Evolutionary conservation across 2,888 invertebrate genomes (phyloP).

Genomic region (Thymelicus sylvestris): DNA sequence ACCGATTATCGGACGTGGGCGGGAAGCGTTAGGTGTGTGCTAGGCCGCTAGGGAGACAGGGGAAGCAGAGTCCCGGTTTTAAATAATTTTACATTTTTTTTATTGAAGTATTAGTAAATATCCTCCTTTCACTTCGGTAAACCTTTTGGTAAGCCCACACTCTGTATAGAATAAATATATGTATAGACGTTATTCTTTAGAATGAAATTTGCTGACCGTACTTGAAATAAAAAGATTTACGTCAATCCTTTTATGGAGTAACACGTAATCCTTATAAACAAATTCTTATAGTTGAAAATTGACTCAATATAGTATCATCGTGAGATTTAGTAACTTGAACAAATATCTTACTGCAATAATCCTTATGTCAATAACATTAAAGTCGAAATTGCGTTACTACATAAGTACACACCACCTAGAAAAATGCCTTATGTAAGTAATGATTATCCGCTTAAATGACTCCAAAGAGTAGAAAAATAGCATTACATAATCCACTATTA

Average conservation of each 20-base stretch:
- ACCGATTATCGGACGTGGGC: no score
- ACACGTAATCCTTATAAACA: not conserved
- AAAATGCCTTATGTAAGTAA: conserved; percentile 14
- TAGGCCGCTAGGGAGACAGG: no score
- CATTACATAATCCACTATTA: conserved; percentile 40
- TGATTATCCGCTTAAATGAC: conserved; percentile 43
- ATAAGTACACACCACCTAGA: no score
- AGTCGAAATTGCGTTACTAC: not conserved
- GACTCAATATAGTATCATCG: not conserved
- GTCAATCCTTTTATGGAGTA: not conserved
- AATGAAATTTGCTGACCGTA: conserved; percentile 1
- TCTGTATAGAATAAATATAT: no score
- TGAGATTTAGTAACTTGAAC: not conserved
- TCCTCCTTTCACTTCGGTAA: no score
- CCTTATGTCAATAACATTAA: not conserved
- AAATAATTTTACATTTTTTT: no score
- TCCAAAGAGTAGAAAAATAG: conserved; percentile 36
- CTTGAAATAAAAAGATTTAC: conserved; percentile 8
- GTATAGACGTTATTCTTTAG: no score
- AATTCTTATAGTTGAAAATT: not conserved
- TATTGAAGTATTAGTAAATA: no score
- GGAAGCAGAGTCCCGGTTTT: no score
- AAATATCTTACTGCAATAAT: not conserved
- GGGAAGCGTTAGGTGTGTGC: no score
- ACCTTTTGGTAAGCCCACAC: no score